These are phyloP conservation scores for Morelia viridis DNA, from an alignment of 2,797 vertebrate genomes.

Conservation along the genomic window DNA sequence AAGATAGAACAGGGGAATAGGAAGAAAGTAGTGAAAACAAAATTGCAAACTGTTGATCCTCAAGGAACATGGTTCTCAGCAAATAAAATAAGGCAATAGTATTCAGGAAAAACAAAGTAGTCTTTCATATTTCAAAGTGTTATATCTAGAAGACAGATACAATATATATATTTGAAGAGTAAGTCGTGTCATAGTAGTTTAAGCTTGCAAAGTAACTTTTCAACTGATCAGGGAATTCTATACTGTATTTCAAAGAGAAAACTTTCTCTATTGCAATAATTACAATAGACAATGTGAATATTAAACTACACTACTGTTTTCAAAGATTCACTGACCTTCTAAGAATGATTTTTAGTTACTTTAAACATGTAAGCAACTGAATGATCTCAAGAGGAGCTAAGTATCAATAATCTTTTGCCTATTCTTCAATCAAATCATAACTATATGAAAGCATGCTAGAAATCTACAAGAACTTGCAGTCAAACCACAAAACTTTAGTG, in stretches of 20 bases:
- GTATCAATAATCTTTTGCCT: slow-evolving; percentile 31
- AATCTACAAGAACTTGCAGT: background rate
- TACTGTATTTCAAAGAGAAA: slow-evolving; percentile 62
- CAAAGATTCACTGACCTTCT: slow-evolving; percentile 66
- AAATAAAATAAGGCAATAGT: background rate
- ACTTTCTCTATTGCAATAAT: slow-evolving; percentile 55
- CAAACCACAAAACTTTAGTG: background rate
- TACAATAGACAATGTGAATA: slow-evolving; percentile 71
- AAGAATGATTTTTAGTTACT: slow-evolving; percentile 67
- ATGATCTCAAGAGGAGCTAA: slow-evolving; percentile 36
- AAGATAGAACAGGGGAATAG: background rate
- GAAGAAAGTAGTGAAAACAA: background rate
- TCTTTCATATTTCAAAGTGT: background rate
- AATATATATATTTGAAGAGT: background rate
- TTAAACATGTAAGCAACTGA: slow-evolving; percentile 54
- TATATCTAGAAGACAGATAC: background rate
- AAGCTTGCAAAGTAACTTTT: slow-evolving; percentile 60
- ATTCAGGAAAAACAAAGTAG: no score
- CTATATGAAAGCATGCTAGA: background rate
- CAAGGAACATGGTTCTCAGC: background rate
- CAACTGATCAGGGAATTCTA: slow-evolving; percentile 51
- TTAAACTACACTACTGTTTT: slow-evolving; percentile 73
- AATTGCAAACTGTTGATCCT: background rate
- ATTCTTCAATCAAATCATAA: slow-evolving; percentile 9
- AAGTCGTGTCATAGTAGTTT: slow-evolving; percentile 1